These are phyloP conservation scores for Diadophis punctatus DNA, from an alignment of 2,113 vertebrate species.

Conservation along the genomic window DNA sequence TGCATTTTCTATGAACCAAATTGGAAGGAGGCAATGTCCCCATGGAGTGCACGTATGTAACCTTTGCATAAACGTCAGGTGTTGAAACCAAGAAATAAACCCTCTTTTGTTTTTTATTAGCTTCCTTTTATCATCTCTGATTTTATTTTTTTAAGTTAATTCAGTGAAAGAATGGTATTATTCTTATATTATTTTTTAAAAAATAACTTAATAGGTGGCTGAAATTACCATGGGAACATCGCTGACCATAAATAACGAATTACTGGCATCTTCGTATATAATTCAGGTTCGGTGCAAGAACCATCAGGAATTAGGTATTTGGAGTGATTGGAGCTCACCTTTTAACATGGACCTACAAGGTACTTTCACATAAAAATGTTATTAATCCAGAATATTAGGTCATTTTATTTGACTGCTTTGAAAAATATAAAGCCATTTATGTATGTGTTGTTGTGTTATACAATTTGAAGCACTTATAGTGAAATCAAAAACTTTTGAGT, in stretches of 20 bases:
- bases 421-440: accelerated
- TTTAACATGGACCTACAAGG: slow-evolving; percentile 69
- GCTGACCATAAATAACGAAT: slow-evolving; percentile 61
- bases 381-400: not conserved
- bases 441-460: accelerated
- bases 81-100: not conserved
- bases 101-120: not conserved
- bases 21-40: not conserved
- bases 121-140: not conserved
- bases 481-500: not conserved
- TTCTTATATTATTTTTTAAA: not conserved
- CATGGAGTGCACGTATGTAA: not conserved
- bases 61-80: not conserved
- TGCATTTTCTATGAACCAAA: not conserved
- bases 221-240: slow-evolving; percentile 48
- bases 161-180: not conserved
- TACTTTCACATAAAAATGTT: slow-evolving; percentile 42
- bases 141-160: not conserved
- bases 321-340: slow-evolving; percentile 86
- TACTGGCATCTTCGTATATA: slow-evolving; percentile 64
- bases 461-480: not conserved
- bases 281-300: slow-evolving; percentile 75
- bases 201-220: slow-evolving; percentile 65
- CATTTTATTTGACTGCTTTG: not conserved
- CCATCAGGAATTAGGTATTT: slow-evolving; percentile 61